phyloP scores from a whole-genome alignment of 1,140 invertebrate species.

The Drosophila chauvacae region DNA sequence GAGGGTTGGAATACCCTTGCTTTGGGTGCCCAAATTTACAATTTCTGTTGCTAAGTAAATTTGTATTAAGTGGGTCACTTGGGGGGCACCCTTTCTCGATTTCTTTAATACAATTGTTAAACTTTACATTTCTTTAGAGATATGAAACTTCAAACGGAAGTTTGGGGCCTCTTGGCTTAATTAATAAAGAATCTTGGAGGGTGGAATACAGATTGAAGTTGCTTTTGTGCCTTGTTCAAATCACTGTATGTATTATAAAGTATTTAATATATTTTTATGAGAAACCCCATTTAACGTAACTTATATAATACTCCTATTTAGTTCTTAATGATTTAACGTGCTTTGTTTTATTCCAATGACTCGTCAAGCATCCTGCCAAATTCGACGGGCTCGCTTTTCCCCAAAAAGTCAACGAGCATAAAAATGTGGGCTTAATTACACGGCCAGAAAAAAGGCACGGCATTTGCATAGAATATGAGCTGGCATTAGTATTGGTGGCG shows the following conservation, averaged over 20 bases:
- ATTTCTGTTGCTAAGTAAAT: constrained; percentile 2
- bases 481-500: neutral
- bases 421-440: constrained; percentile 45
- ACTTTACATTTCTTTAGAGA: neutral
- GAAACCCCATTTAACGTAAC: neutral
- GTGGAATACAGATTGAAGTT: neutral
- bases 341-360: neutral
- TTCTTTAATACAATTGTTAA: neutral
- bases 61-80: neutral
- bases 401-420: neutral
- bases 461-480: constrained; percentile 9
- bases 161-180: neutral
- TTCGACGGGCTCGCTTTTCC: neutral
- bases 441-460: constrained; percentile 14
- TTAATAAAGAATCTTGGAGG: neutral
- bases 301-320: neutral
- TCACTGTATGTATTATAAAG: neutral
- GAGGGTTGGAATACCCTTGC: neutral
- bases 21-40: neutral
- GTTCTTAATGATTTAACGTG: neutral
- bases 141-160: neutral
- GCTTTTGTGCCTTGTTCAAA: neutral
- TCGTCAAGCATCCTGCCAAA: neutral
- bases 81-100: neutral
- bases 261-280: neutral